Percentiles rank a stretch among this genome's conserved stretches.
phyloP scores from a whole-genome alignment of 2,888 invertebrate genomes.

The Aleiodes alternator region DNA sequence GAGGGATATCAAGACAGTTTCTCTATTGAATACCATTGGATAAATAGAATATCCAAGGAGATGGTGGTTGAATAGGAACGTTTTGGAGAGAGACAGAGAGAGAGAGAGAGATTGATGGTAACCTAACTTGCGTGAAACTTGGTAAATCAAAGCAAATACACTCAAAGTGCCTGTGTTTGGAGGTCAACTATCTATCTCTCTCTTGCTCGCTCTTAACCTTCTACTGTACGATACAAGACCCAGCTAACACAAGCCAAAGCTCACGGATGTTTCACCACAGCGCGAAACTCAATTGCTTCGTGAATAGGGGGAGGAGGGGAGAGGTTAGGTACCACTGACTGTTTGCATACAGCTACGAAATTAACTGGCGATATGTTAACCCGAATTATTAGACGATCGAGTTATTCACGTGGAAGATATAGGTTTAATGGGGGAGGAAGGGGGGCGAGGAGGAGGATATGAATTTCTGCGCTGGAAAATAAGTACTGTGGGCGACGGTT shows the following conservation, averaged over 20 bases:
- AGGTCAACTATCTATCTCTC: constrained; percentile 58
- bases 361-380: constrained; percentile 49
- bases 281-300: not conserved
- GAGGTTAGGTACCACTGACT: constrained; percentile 46
- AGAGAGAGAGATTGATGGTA: constrained; percentile 56
- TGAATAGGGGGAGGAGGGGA: not conserved
- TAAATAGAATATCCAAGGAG: constrained; percentile 1
- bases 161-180: constrained; percentile 70
- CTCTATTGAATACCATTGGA: constrained; percentile 15
- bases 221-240: not conserved
- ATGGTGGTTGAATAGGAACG: constrained; percentile 32
- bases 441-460: too few relatives aligned
- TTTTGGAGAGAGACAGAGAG: constrained; percentile 30
- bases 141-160: constrained; percentile 74
- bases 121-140: constrained; percentile 73
- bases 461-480: not conserved
- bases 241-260: not conserved
- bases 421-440: too few relatives aligned
- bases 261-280: constrained; percentile 26
- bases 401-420: constrained; percentile 9
- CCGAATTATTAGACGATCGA: constrained; percentile 50
- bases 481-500: not conserved
- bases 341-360: constrained; percentile 52
- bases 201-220: constrained; percentile 28
- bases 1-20: constrained; percentile 11